A percentile compares a stretch with the other conserved stretches of the same genome.
These are phyloP conservation scores for Semnornis frantzii DNA, from an alignment of 2,113 vertebrate species.

Conservation along the genomic window DNA sequence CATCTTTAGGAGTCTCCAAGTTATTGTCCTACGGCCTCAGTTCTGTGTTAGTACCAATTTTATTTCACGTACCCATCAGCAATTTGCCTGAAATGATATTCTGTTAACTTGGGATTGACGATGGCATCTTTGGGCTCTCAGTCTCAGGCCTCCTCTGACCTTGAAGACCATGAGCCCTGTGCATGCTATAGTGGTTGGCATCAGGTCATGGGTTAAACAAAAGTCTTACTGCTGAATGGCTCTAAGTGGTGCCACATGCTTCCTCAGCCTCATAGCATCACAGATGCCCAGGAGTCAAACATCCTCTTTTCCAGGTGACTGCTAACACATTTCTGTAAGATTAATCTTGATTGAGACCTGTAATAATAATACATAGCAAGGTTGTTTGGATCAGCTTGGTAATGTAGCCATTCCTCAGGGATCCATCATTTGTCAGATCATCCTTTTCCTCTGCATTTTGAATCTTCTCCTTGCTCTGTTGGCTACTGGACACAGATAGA, in stretches of 20 bases:
- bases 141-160: neutral
- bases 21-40: neutral
- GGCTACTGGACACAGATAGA: neutral
- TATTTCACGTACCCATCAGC: neutral
- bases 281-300: neutral
- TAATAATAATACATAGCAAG: neutral
- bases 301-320: neutral
- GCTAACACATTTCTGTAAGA: neutral
- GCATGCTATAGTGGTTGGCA: neutral
- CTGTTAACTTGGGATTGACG: neutral
- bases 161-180: neutral
- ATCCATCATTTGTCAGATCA: neutral
- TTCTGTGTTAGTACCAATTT: neutral
- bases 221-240: neutral
- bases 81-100: neutral
- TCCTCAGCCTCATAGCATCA: accelerated
- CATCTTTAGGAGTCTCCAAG: neutral
- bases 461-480: neutral
- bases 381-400: neutral
- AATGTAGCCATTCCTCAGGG: neutral
- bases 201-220: neutral
- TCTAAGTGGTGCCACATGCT: accelerated
- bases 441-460: neutral
- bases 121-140: neutral
- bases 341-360: neutral